Evolutionary conservation across 53 echinoderm and acorn worm genomes (phyloP), one percentile per base, ranked within the genome.

Genomic region (Zoroaster sp.): DNA sequence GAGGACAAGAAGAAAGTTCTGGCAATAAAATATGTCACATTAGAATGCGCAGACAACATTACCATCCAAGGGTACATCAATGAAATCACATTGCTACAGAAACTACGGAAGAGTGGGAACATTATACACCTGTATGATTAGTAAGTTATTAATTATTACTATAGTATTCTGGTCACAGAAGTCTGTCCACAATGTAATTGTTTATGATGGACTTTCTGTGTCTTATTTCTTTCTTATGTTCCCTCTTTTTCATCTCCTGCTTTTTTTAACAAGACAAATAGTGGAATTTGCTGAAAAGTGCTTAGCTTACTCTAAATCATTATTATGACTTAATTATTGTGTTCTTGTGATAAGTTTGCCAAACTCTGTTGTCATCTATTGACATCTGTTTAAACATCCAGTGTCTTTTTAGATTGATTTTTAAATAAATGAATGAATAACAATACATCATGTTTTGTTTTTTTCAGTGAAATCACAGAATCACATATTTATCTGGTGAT

Each of bases 21-120:
- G n/a, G 98, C 98, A 25, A 91, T 98, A 20, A 98, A 98, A 86
- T 93, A 94, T 33, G 94, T 98, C 73, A 94, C 94, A 63, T 66
- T 98, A 68, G 95, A 94, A 51, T 93, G 93, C 83, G 95, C 95
- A 2, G 98, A 98, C 39, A 89, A 98, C 43, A 90, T 94, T 87
- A 94, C 95, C 1, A 73, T 96, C 40, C 91, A 98, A 88, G 95
- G 95, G 18, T 96, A 96, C 86, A 92, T 92, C 67, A 98, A 98
- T 91, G 98, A 98, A 45, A 94, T 96, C 77, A 91, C 95, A 3
- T 78, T 97, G 20, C 91, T 97, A 0, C 94, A 92, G 44, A 91
- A 93, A 77, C 91, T 97, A 11, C 92, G 93, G 49, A 91, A 92
- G 20, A 89, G 72, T 54, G 91, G 94, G 31, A 90, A 92, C 31